Conservation (phyloP, 2,113 vertebrate species). For the Rhinoptilus africanus region DNA sequence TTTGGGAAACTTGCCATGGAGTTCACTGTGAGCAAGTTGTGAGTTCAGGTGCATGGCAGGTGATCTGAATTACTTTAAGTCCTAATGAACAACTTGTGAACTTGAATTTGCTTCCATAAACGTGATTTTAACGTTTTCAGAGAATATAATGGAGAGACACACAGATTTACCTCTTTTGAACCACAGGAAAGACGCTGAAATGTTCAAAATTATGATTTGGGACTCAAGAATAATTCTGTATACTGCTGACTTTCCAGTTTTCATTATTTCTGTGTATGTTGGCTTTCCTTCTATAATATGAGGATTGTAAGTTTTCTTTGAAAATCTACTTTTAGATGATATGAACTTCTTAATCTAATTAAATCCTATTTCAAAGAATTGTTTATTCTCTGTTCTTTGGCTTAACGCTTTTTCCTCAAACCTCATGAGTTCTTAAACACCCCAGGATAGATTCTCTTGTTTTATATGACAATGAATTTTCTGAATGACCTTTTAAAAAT, state of each 20-base stretch:
- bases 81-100: not conserved
- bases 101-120: not conserved
- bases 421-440: not conserved
- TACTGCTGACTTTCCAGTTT: accelerated
- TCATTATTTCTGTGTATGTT: accelerated
- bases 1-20: not conserved
- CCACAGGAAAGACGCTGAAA: accelerated
- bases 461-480: not conserved
- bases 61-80: not conserved
- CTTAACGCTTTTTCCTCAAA: not conserved
- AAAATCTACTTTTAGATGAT: not conserved
- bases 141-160: not conserved
- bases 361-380: not conserved
- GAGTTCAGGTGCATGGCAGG: accelerated
- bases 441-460: not conserved
- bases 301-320: not conserved
- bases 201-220: not conserved
- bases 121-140: not conserved
- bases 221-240: not conserved
- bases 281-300: not conserved
- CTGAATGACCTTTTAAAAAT: conserved; percentile 1
- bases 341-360: not conserved
- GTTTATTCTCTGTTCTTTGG: not conserved
- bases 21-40: not conserved
- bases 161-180: not conserved